Conservation (phyloP, 2,888 invertebrate genomes). For the Leucania comma region DNA sequence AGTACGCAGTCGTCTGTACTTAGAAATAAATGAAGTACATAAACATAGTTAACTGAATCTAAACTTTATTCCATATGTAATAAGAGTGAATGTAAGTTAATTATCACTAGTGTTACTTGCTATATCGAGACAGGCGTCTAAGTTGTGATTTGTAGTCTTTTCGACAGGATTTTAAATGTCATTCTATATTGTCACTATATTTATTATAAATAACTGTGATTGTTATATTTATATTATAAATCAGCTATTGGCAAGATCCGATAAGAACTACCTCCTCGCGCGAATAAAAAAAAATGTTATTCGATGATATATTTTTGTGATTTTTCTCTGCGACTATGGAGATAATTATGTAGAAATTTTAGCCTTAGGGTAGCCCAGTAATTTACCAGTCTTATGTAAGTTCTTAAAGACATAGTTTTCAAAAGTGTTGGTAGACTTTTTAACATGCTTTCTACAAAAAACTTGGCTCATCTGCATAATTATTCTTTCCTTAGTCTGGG, state of each 20-base stretch:
- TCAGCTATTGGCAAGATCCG: constrained; percentile 79
- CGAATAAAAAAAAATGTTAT: constrained; percentile 70
- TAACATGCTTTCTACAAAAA: constrained; percentile 33
- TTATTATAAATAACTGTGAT: constrained; percentile 83
- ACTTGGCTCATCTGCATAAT: constrained; percentile 55
- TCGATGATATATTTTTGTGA: constrained; percentile 66
- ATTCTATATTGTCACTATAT: constrained; percentile 78
- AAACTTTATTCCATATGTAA: constrained; percentile 85
- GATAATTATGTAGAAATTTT: constrained; percentile 61
- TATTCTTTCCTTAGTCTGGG: constrained; percentile 58
- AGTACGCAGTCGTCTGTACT: constrained; percentile 78
- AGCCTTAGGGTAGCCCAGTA: constrained; percentile 45
- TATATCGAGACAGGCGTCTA: constrained; percentile 81
- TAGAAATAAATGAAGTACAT: constrained; percentile 86
- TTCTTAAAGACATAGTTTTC: constrained; percentile 29
- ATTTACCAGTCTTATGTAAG: constrained; percentile 43
- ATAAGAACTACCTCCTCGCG: constrained; percentile 79
- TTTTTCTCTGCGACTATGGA: constrained; percentile 60
- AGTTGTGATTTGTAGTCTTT: constrained; percentile 88
- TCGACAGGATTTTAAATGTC: constrained; percentile 83
- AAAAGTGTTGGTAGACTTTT: constrained; percentile 35
- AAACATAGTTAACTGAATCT: constrained; percentile 84
- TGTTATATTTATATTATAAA: constrained; percentile 76
- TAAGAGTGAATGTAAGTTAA: constrained; percentile 85
- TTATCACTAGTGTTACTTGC: constrained; percentile 82